Evolutionary conservation across 2,888 invertebrate genomes (phyloP).

Genomic region (Amphipoea lucens): DNA sequence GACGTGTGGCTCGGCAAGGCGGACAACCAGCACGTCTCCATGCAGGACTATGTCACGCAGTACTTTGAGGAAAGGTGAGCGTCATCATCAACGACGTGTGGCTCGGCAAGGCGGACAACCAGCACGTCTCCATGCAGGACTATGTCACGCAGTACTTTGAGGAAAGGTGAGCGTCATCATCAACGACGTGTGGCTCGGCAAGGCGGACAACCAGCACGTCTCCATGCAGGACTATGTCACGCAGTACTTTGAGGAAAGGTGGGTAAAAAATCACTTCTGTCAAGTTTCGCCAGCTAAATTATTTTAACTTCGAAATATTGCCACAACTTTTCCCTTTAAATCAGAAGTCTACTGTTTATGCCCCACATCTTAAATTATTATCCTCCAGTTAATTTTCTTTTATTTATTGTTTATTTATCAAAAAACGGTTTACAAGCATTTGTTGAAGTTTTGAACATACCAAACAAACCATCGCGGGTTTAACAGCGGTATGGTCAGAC

Average conservation of each 20-base stretch:
- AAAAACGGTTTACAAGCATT: no score
- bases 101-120: slow-evolving; percentile 77
- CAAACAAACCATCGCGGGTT: no score
- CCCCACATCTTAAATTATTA: neutral
- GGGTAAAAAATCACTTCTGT: neutral
- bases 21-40: slow-evolving; percentile 68
- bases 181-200: slow-evolving; percentile 87
- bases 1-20: slow-evolving; percentile 87
- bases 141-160: slow-evolving; percentile 87
- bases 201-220: slow-evolving; percentile 69
- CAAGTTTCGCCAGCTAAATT: neutral
- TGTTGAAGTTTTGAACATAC: no score
- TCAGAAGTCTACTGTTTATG: neutral
- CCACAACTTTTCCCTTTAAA: neutral
- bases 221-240: slow-evolving; percentile 87
- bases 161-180: slow-evolving; percentile 86
- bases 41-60: slow-evolving; percentile 86
- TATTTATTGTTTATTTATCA: no score
- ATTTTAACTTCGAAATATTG: neutral
- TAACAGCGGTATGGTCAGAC: no score
- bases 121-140: slow-evolving; percentile 82
- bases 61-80: slow-evolving; percentile 88
- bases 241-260: slow-evolving; percentile 86
- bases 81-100: slow-evolving; percentile 88
- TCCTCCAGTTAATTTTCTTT: no score